These are phyloP conservation scores for Anthrax anthrax DNA, from an alignment of 2,888 invertebrate genomes.

Conservation along the genomic window DNA sequence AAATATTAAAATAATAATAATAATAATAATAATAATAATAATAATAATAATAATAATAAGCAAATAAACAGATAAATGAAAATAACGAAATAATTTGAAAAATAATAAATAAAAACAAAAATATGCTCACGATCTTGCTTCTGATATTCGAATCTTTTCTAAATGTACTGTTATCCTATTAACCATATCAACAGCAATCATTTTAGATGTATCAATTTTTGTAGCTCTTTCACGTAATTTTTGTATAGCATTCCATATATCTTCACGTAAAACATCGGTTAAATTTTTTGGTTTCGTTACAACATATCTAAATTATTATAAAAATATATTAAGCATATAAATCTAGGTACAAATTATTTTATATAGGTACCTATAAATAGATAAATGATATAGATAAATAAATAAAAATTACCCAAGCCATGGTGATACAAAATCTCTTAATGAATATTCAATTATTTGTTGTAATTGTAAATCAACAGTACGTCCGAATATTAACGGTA, in stretches of 20 bases:
- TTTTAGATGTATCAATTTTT: constrained; percentile 65
- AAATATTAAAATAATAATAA: constrained; percentile 10
- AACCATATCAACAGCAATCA: constrained; percentile 71
- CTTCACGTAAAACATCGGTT: constrained; percentile 55
- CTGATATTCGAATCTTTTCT: constrained; percentile 66
- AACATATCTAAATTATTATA: constrained; percentile 36
- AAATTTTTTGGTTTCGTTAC: constrained; percentile 51
- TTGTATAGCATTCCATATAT: constrained; percentile 68
- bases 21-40: constrained; percentile 5
- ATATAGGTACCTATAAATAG: too few species aligned
- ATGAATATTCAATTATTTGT: constrained; percentile 62
- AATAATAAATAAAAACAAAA: constrained; percentile 5
- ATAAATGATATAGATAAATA: background rate
- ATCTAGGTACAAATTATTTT: constrained; percentile 1
- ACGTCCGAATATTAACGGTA: constrained; percentile 68
- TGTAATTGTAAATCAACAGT: constrained; percentile 73
- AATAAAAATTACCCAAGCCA: constrained; percentile 44
- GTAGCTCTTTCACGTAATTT: constrained; percentile 58
- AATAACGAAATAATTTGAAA: constrained; percentile 1
- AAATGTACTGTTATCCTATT: constrained; percentile 70
- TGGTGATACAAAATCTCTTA: constrained; percentile 62
- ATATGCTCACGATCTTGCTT: constrained; percentile 53
- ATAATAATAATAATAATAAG: too few species aligned
- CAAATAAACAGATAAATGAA: too few species aligned
- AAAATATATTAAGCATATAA: background rate